phyloP scores from a whole-genome alignment of 2,797 vertebrate species.

The Eulemur coronatus region DNA sequence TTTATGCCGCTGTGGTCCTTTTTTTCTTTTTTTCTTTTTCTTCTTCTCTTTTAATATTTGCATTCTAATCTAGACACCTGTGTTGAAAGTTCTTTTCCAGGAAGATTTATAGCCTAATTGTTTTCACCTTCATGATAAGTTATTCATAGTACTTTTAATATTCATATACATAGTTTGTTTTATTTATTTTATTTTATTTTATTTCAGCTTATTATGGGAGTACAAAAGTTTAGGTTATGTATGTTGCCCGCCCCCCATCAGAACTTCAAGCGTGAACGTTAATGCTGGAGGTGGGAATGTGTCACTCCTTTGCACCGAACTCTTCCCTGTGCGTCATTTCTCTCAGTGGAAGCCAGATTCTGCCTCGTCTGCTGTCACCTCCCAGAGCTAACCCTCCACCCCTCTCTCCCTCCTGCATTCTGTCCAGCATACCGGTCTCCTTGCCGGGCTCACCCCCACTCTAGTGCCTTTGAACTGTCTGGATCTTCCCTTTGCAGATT shows the following conservation, averaged over 20 bases:
- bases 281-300: neutral
- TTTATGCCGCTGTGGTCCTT: neutral
- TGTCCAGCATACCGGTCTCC: neutral
- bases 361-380: neutral
- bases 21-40: no score
- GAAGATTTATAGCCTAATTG: neutral
- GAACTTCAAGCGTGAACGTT: neutral
- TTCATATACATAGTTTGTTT: neutral
- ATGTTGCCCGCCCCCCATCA: no score
- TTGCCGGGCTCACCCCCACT: neutral
- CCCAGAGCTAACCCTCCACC: no score
- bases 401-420: neutral
- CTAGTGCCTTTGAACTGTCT: neutral
- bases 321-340: neutral
- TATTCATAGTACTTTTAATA: neutral
- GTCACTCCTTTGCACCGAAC: neutral
- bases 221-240: no score
- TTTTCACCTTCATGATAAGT: neutral
- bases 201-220: no score
- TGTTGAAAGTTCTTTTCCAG: neutral
- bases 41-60: neutral
- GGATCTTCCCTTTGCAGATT: neutral
- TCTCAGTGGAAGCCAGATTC: neutral
- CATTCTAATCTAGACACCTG: neutral
- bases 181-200: neutral